Evolutionary conservation across 2,888 invertebrate species (phyloP), one percentile per base, ranked within the genome.

Genomic region (Acrocyrtus sp.): DNA sequence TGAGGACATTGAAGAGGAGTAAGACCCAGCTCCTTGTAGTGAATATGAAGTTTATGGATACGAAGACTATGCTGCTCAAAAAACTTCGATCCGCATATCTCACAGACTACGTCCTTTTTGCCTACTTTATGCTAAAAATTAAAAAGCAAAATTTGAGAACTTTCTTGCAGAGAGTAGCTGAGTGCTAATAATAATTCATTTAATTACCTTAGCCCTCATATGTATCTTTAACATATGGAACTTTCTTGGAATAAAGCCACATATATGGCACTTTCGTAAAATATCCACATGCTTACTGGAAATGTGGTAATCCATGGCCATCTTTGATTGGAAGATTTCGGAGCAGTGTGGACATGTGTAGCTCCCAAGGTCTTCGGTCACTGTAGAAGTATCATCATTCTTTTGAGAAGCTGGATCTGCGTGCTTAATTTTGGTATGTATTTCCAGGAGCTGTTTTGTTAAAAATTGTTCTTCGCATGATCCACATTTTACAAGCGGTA

Each of bases 371-470:
- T 5, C 43, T 29, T 3, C 22, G 21, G 21, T 15, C 1, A 45
- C n/a, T 19, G 41, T 5, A 4, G 39, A 21, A 8, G 24, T 19
- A 6, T 51, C 51, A 8, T 19, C 21, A 21, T 57, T 12, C 8
- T 2, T 2, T 34, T 41, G 8, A 22, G 6, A 2, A 22, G 22
- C 21, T 6, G n/a, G n/a, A 4, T 43, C 22, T 57, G 39, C 2
- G 19, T 66, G 66, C 21, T 41, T 22, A 17, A 21, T 19, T 17
- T 41, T 17, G n/a, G 27, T 17, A 15, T 66, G 66, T 6, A 66
- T 17, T 41, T 51, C 27, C 6, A 66, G 43, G 21, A 66, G 24
- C 43, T 66, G 66, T n/a, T 58, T 26, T 8, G 57, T 50, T 41
- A 19, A 15, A n/a, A 65, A 58, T 19, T 56, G 3, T 17, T 1